Base-by-base conservation (phyloP, 2,888 invertebrate genomes). In the Catocala nupta region DNA sequence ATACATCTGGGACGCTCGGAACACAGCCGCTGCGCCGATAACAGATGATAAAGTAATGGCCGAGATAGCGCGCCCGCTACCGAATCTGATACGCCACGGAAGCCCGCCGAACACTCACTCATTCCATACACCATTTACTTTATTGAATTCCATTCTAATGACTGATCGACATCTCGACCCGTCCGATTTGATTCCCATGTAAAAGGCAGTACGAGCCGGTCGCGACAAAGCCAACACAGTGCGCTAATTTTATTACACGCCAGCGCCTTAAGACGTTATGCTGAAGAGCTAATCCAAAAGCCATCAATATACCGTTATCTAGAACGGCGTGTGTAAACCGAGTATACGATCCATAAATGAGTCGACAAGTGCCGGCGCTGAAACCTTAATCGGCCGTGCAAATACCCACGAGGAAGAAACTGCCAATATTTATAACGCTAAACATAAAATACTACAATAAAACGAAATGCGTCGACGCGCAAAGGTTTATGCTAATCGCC, bases 21-120 rank as follows among this genome's bases (percentile, higher is more conserved):
- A 81, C 81, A 83, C 70, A 73, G 77, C 66, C 75, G 77, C 73
- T 70, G 78, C 68, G 75, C 76, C 86, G 91, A 91, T 91, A 90
- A 85, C 88, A 87, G 85, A 90, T 89, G 90, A 90, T 91, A 91
- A 90, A 90, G 88, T 92, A 91, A 92, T 91, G 91, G 87, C 77
- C 82, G 80, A 80, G 86, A 88, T 89, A 88, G 70, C 57, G 73
- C 70, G 72, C 77, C 77, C 63, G 91, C 93, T 92, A 91, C 92
- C 83, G 93, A 88, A 91, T 90, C 89, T 90, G 90, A 90, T 90
- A 88, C 80, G 80, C 80, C 74, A 89, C 90, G 80, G 90, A 88
- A 89, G 90, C 86, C 75, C 80, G 81, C 75, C 78, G 82, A 81
- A 82, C 86, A 81, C 83, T 83, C 83, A 83, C 83, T 85, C 83